A percentile compares a stretch with the other conserved stretches of the same genome.
These are phyloP conservation scores for Tachuris rubrigastra DNA, from an alignment of 2,113 vertebrate genomes.

Conservation along the genomic window DNA sequence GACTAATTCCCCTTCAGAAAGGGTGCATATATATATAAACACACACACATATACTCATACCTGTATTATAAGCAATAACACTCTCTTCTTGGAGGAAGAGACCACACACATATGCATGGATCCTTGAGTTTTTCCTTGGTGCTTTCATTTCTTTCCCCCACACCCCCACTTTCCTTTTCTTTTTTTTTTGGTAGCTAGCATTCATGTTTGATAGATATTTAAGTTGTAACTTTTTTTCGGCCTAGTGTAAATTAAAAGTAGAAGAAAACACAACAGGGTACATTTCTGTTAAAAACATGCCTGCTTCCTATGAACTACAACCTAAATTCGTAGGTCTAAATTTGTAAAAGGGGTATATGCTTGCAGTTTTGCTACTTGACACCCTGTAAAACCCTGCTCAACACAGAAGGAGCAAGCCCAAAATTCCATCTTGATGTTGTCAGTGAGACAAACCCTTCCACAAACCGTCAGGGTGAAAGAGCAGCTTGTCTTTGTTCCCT, in stretches of 20 bases:
- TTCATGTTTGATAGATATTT: background rate
- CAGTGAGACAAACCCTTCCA: rapidly evolving
- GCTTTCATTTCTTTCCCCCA: rapidly evolving
- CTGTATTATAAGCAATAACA: background rate
- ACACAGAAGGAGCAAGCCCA: background rate
- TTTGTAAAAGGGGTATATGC: background rate
- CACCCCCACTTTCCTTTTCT: background rate
- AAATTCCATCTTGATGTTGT: background rate
- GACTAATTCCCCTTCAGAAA: background rate
- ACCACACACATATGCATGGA: rapidly evolving
- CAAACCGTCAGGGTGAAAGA: background rate
- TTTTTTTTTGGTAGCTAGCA: background rate
- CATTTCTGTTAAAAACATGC: background rate
- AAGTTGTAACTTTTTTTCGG: background rate
- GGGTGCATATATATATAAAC: rapidly evolving
- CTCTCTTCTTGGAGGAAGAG: background rate
- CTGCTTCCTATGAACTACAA: background rate
- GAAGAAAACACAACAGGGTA: background rate
- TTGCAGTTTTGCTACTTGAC: background rate
- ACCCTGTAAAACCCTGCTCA: background rate
- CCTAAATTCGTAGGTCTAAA: background rate
- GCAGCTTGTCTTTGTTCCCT: background rate
- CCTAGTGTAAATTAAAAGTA: background rate
- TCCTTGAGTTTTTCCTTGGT: background rate
- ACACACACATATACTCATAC: rapidly evolving